These are phyloP conservation scores for Trigoniulus corallinus DNA, from an alignment of 1,140 invertebrate species.

Conservation along the genomic window DNA sequence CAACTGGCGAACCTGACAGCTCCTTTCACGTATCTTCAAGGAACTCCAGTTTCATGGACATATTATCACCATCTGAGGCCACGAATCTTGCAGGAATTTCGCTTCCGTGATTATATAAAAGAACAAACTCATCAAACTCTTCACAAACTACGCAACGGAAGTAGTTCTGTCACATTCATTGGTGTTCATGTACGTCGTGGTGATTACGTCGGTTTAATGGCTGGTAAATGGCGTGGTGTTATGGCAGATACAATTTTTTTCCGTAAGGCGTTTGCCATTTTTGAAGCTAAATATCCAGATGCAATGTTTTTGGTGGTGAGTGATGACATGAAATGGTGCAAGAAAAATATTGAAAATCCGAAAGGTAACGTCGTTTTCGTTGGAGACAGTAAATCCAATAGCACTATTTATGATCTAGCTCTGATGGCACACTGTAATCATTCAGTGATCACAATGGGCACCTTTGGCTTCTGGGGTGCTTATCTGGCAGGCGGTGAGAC, in stretches of 20 bases:
- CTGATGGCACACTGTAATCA: conserved; percentile 21
- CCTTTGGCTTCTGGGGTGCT: too few species aligned
- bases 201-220: conserved; percentile 36
- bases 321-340: conserved; percentile 43
- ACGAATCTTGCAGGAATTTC: background rate
- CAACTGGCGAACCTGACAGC: background rate
- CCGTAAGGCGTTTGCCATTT: conserved; percentile 36
- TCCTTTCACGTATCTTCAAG: background rate
- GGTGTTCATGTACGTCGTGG: conserved; percentile 41
- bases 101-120: background rate
- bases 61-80: conserved; percentile 4
- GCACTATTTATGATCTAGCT: conserved; percentile 20
- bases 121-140: background rate
- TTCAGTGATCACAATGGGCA: conserved; percentile 23
- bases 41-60: conserved; percentile 7
- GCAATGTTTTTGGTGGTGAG: conserved; percentile 40
- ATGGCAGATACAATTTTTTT: conserved; percentile 29
- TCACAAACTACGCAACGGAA: background rate
- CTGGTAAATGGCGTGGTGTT: conserved; percentile 18
- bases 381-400: conserved; percentile 21
- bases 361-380: conserved; percentile 30
- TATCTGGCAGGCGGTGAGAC: too few species aligned
- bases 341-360: conserved; percentile 16
- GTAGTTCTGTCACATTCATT: conserved; percentile 23
- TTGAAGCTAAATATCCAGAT: conserved; percentile 27